Evolutionary conservation across 2,113 vertebrate species (phyloP), one percentile per base, ranked within the genome.

Genomic region (Burhinus bistriatus): DNA sequence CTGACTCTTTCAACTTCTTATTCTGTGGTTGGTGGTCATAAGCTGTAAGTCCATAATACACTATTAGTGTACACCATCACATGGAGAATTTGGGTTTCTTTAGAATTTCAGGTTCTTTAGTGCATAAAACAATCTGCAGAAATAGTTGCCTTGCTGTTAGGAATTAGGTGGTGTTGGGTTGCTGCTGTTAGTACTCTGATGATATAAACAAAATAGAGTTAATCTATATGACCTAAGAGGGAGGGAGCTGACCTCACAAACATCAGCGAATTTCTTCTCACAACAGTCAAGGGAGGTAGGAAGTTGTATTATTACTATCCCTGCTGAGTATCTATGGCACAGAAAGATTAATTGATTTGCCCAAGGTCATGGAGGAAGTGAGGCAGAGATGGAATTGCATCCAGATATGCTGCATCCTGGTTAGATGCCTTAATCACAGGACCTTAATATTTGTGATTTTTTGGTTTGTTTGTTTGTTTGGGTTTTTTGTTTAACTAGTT

Each of bases 311-410:
- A 94, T 88, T 95, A 44, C 78, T 91, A 34, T 91, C 71, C 89
- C 89, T 86, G 81, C 91, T 95, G 93, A 79, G 62, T 91, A 83
- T 93, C 77, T 90, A 0, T 91, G 87, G 82, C 87, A 94, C 78
- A 77, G 54, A 93, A 94, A 96, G 93, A 97, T 88, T 87, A 94
- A 97, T 78, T 94, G 91, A 81, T 96, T 90, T 94, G 84, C 91
- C 91, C 87, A 85, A 92, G 94, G 89, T 95, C 89, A 66, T 69
- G 23, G 25, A 88, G 87, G 95, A 95, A 93, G 84, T 70, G 51
- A 88, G 47, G 58, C 29, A 83, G 66, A 90, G 64, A 57, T 85
- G 73, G 66, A 89, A 73, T 82, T 96, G 73, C 78, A 76, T 95
- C 69, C 61, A 92, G 91, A 69, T 91, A 93, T 11, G 86, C 86